Base-by-base conservation (phyloP, 2,888 invertebrate genomes). In the Choreutis nemorana region DNA sequence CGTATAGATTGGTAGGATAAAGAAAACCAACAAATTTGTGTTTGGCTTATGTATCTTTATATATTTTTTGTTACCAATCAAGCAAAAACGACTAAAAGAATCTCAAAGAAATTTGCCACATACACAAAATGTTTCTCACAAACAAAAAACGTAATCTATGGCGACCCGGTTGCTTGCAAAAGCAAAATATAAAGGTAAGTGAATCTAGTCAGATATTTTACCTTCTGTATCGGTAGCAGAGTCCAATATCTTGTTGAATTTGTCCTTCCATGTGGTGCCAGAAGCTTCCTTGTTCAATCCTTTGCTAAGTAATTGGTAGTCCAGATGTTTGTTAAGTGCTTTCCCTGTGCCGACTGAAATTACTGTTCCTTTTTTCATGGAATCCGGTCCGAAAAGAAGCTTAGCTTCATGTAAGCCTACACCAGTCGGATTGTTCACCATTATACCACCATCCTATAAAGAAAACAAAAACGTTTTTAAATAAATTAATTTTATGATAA, bases 211-310 rank as follows among this genome's bases (percentile, higher is more conserved):
- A 10, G 16, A 25, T 46, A n/a, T n/a, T n/a, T 40, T 57, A 88
- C 90, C 87, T 83, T 93, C 92, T 6, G 92, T 93, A 52, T 93
- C 92, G 1, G 92, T 92, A 4, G 93, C 93, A 39, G 90, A 90
- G 54, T 91, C 91, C 21, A 93, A 68, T 29, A 93, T 89, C 61
- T 88, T 89, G 45, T 85, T 79, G 48, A 94, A 87, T 63, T 92
- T 92, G 41, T 87, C 87, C 57, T 84, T 87, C 84, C 92, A 88
- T 15, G 86, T 85, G 22, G 79, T 77, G 3, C 64, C 41, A 3
- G 72, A 32, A 2, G 53, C 37, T 22, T 51, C 55, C 18, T 51
- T 53, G 5, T 36, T 39, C 15, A 50, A 20, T 0, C 48, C 45
- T 16, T 50, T 52, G 30, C 48, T 47, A 14, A 56, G 10, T 1